Evolutionary conservation across 2,888 invertebrate species (phyloP).

Genomic region (Acleris sparsana): DNA sequence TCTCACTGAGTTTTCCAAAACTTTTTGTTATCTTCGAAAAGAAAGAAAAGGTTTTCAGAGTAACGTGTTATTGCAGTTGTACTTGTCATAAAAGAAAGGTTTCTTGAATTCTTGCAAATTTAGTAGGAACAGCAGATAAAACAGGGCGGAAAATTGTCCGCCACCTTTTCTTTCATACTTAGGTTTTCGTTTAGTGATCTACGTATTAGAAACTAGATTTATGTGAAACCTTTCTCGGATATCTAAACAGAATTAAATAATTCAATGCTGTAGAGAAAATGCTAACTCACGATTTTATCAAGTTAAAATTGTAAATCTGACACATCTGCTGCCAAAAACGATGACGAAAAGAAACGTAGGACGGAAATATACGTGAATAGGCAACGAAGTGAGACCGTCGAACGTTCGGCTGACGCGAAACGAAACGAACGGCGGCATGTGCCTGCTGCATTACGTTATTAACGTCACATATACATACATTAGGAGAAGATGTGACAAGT

Average conservation of each 20-base stretch:
- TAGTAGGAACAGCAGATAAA: slow-evolving; percentile 12
- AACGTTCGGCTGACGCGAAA: slow-evolving; percentile 25
- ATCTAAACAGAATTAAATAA: not conserved
- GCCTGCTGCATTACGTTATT: slow-evolving; percentile 8
- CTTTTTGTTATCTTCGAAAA: not conserved
- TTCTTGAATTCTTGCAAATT: not conserved
- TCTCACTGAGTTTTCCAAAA: not conserved
- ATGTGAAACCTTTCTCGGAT: not conserved
- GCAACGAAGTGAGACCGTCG: slow-evolving; percentile 5
- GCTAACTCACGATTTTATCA: slow-evolving; percentile 16
- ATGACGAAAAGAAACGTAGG: slow-evolving; percentile 31
- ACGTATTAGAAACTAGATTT: not conserved
- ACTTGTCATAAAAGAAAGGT: slow-evolving; percentile 8
- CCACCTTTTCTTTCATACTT: not conserved
- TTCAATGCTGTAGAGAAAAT: slow-evolving; percentile 2
- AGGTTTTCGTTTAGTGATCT: not conserved
- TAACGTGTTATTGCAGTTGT: slow-evolving; percentile 5
- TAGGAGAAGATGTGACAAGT: too few species aligned
- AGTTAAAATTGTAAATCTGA: slow-evolving; percentile 32
- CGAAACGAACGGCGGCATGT: slow-evolving; percentile 17
- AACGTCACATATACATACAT: not conserved
- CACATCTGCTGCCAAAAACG: slow-evolving; percentile 33
- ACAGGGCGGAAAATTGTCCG: not conserved
- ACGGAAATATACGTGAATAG: slow-evolving; percentile 29
- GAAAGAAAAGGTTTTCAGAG: slow-evolving; percentile 4